Percentiles rank a stretch among this genome's conserved stretches.
phyloP scores from a whole-genome alignment of 2,113 vertebrate genomes.

The Siphamia tubifer region DNA sequence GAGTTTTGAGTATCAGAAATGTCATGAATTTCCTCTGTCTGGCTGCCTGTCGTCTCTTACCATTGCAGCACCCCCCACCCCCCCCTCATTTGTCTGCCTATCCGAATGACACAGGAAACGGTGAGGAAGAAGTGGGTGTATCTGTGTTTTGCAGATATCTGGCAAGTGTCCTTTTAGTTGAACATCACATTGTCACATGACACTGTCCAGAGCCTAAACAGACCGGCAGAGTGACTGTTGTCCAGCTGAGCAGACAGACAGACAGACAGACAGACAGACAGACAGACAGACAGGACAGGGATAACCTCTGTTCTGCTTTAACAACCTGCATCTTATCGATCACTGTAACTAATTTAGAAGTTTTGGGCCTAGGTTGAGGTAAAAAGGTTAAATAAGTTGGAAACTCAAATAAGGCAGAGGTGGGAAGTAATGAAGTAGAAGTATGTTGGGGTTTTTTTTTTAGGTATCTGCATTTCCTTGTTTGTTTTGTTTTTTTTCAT shows the following conservation, averaged over 20 bases:
- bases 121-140: conserved; percentile 30
- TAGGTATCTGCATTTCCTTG: too few relatives aligned
- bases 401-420: background rate
- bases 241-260: background rate
- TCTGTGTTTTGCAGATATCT: conserved; percentile 23
- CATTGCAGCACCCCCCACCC: background rate
- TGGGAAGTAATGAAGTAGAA: too few relatives aligned
- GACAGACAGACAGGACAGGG: background rate
- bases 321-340: background rate
- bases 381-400: background rate
- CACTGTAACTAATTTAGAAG: background rate
- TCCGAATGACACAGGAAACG: conserved; percentile 39
- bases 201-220: conserved; percentile 62
- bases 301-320: conserved; percentile 3
- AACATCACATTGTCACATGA: conserved; percentile 50
- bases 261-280: too few relatives aligned
- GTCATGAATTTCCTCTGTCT: background rate
- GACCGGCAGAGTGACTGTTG: background rate
- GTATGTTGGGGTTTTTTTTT: too few relatives aligned
- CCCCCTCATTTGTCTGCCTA: background rate
- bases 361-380: background rate
- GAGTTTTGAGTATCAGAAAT: background rate
- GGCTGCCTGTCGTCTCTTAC: background rate
- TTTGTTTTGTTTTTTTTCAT: too few relatives aligned
- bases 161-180: conserved; percentile 26